A percentile compares a stretch with the other conserved stretches of the same genome.
phyloP scores from a whole-genome alignment of 2,113 vertebrate species.

The Macaca nemestrina region DNA sequence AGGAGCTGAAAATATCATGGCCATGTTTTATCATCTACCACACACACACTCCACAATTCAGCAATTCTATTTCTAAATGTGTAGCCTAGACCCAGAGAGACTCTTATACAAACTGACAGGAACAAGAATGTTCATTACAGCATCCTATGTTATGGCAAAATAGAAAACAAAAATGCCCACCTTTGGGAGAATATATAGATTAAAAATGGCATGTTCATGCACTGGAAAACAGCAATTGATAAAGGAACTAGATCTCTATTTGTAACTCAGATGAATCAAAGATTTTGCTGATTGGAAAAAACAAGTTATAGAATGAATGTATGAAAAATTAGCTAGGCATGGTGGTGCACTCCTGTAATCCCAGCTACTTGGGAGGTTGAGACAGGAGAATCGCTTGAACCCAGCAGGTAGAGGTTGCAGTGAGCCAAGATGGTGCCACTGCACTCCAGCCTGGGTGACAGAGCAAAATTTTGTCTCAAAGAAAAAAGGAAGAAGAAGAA shows the following conservation, averaged over 20 bases:
- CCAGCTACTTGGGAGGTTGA: too few relatives aligned
- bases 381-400: too few relatives aligned
- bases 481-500: too few relatives aligned
- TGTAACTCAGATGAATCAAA: background rate
- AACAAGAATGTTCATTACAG: background rate
- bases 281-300: background rate
- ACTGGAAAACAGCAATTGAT: background rate
- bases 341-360: too few relatives aligned
- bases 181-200: fast-evolving
- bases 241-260: background rate
- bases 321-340: too few relatives aligned
- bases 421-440: too few relatives aligned
- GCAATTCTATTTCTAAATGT: fast-evolving
- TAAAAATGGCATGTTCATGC: background rate
- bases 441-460: too few relatives aligned
- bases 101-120: background rate
- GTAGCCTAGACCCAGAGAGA: background rate
- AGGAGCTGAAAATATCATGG: fast-evolving
- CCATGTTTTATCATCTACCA: fast-evolving
- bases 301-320: background rate
- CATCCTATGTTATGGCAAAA: background rate
- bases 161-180: background rate
- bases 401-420: too few relatives aligned
- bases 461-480: too few relatives aligned
- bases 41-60: fast-evolving